Percentiles rank a stretch among this genome's conserved stretches.
phyloP scores from a whole-genome alignment of 2,888 invertebrate species.

The Cloeon dipterum region DNA sequence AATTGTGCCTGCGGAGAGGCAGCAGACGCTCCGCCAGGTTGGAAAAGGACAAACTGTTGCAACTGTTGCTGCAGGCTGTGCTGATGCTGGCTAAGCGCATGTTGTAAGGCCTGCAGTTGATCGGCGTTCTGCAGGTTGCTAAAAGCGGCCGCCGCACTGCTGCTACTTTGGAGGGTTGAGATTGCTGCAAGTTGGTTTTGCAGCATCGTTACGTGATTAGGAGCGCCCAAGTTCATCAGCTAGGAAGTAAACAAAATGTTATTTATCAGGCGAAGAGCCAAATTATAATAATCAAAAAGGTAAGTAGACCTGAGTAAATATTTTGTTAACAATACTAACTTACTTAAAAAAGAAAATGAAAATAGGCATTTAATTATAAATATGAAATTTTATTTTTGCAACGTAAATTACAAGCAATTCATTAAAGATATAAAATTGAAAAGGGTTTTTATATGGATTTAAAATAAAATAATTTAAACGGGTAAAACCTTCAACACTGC shows the following conservation, averaged over 20 bases:
- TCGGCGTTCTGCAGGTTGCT: slow-evolving; percentile 14
- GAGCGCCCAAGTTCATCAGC: slow-evolving; percentile 16
- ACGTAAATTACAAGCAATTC: no score
- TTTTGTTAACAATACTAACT: no score
- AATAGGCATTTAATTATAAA: no score
- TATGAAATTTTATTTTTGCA: no score
- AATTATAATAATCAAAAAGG: background rate
- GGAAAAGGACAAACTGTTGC: slow-evolving; percentile 40
- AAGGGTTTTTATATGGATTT: no score
- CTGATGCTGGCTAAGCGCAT: slow-evolving; percentile 34
- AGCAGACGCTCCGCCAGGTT: slow-evolving; percentile 26
- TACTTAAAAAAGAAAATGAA: no score
- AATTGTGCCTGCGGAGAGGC: slow-evolving; percentile 38
- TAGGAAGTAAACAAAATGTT: slow-evolving; percentile 7
- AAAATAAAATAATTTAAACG: no score
- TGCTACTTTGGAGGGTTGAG: slow-evolving; percentile 10
- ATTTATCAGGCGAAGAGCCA: no score
- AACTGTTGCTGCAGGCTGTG: slow-evolving; percentile 35
- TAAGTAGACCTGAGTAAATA: no score
- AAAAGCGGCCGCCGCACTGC: slow-evolving; percentile 11
- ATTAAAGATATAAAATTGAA: no score
- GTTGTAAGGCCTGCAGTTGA: slow-evolving; percentile 24
- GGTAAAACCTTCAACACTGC: no score
- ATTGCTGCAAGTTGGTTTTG: slow-evolving; percentile 19
- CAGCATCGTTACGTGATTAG: slow-evolving; percentile 16